These are phyloP conservation scores for Hipparchia semele DNA, from an alignment of 2,888 invertebrate species.

Conservation along the genomic window DNA sequence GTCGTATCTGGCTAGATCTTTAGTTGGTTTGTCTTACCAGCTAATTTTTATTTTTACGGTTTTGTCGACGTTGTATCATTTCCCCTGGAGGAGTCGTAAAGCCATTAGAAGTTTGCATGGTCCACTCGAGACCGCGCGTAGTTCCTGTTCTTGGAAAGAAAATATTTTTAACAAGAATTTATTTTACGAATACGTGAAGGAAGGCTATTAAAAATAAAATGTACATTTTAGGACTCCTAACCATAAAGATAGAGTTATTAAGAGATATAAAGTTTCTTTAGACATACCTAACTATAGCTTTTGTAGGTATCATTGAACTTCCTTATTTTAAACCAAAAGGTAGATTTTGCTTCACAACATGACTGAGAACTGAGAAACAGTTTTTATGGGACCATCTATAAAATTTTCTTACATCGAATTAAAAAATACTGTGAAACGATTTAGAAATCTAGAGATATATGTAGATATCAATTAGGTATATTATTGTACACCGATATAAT, in stretches of 20 bases:
- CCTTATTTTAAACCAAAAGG: too few species aligned
- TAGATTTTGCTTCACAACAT: too few species aligned
- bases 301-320: too few species aligned
- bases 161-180: conserved; percentile 24
- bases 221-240: background rate
- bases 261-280: background rate
- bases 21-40: background rate
- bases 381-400: too few species aligned
- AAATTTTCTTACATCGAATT: too few species aligned
- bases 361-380: too few species aligned
- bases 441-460: too few species aligned
- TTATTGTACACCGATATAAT: too few species aligned
- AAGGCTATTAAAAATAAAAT: background rate
- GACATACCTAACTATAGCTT: background rate
- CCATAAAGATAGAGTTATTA: background rate
- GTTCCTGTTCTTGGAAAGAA: conserved; percentile 16
- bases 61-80: conserved; percentile 34
- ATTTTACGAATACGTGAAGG: background rate
- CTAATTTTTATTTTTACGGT: conserved; percentile 32
- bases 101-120: conserved; percentile 35
- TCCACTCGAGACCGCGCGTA: conserved; percentile 33
- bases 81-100: conserved; percentile 34
- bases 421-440: too few species aligned
- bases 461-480: too few species aligned
- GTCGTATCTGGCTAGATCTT: too few species aligned